Evolutionary conservation across 2,113 vertebrate species (phyloP).

Genomic region (Grus americana): DNA sequence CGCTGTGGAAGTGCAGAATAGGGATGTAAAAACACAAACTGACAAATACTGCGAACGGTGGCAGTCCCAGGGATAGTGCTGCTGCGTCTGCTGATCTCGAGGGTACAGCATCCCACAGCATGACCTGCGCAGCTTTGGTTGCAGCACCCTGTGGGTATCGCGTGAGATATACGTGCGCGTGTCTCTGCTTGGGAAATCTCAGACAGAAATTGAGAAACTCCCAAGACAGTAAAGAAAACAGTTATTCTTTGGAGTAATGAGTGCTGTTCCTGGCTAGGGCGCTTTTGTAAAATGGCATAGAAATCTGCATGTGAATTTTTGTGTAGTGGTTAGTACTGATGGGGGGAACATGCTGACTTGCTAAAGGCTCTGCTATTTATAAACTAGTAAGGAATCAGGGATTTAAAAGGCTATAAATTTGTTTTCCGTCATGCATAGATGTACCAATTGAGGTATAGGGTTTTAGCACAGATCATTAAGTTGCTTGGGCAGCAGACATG

Average conservation of each 20-base stretch:
- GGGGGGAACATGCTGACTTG: not conserved
- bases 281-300: not conserved
- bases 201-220: rapidly evolving
- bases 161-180: rapidly evolving
- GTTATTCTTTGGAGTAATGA: not conserved
- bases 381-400: not conserved
- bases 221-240: not conserved
- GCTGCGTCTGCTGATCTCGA: rapidly evolving
- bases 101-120: rapidly evolving
- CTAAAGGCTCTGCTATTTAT: not conserved
- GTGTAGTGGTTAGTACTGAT: not conserved
- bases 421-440: not conserved
- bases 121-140: rapidly evolving
- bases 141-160: rapidly evolving
- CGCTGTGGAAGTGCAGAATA: not conserved
- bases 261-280: not conserved
- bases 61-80: not conserved
- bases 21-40: not conserved
- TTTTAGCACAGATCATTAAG: not conserved
- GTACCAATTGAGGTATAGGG: not conserved
- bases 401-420: not conserved
- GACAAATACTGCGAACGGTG: not conserved
- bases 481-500: rapidly evolving
- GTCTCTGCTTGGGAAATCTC: not conserved
- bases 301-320: not conserved